Evolutionary conservation across 2,888 invertebrate genomes (phyloP).

Genomic region (Drosophila cognata): DNA sequence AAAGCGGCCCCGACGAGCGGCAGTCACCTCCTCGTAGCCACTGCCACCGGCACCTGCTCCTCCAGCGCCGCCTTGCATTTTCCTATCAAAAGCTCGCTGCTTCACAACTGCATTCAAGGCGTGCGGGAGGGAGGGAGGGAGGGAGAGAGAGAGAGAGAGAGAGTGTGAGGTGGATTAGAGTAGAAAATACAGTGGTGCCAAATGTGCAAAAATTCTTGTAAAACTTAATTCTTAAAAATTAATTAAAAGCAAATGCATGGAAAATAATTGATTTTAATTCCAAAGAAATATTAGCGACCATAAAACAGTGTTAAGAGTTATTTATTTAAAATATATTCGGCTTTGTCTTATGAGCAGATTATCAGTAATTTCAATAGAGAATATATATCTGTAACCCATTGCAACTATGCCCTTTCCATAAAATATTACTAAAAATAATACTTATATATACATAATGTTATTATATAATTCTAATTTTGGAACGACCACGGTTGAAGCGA

Average conservation of each 20-base stretch:
- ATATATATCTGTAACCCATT: not conserved
- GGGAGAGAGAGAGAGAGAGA: constrained; percentile 5
- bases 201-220: not conserved
- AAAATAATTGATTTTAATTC: not conserved
- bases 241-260: not conserved
- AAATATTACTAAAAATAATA: not conserved
- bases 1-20: constrained; percentile 86
- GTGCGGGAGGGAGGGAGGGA: not conserved
- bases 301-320: not conserved
- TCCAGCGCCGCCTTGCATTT: constrained; percentile 66
- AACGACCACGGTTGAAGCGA: constrained; percentile 9
- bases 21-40: constrained; percentile 84
- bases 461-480: not conserved
- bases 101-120: constrained; percentile 32
- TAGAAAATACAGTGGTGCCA: not conserved
- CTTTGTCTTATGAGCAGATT: not conserved
- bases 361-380: not conserved
- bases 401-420: not conserved
- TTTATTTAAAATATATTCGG: not conserved
- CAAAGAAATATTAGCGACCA: not conserved
- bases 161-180: constrained; percentile 11
- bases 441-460: not conserved
- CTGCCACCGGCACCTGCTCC: constrained; percentile 64
- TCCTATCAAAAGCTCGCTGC: constrained; percentile 29
- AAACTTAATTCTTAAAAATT: not conserved